phyloP scores from a whole-genome alignment of 2,797 vertebrate genomes.

The Cyclopterus lumpus region DNA sequence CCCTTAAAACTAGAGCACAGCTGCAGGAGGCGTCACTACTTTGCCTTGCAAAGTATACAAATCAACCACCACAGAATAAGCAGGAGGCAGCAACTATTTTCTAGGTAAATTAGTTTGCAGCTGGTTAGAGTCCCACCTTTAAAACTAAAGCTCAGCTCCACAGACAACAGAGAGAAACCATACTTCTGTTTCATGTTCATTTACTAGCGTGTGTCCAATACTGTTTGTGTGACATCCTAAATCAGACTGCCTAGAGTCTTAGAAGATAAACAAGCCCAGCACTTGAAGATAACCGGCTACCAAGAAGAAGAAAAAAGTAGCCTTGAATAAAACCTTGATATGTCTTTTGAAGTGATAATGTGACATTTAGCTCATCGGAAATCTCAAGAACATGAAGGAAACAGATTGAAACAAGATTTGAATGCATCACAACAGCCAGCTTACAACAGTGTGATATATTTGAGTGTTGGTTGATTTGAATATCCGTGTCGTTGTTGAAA shows the following conservation, averaged over 20 bases:
- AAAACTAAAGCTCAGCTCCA: conserved; percentile 24
- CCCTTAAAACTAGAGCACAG: conserved; percentile 33
- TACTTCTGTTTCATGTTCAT: background rate
- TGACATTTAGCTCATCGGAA: conserved; percentile 7
- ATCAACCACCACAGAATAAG: conserved; percentile 1
- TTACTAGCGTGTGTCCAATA: background rate
- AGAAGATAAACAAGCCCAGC: conserved; percentile 25
- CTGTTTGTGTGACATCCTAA: background rate
- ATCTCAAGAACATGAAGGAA: conserved; percentile 10
- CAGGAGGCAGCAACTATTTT: background rate
- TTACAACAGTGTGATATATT: background rate
- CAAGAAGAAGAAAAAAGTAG: background rate
- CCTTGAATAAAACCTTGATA: background rate
- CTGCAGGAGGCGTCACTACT: conserved; percentile 20
- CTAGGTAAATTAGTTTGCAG: background rate
- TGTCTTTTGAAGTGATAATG: conserved; percentile 16
- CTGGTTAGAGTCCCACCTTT: background rate
- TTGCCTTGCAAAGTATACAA: conserved; percentile 40
- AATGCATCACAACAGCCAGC: background rate
- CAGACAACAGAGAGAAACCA: background rate
- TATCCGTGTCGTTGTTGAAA: background rate
- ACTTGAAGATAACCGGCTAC: conserved; percentile 29
- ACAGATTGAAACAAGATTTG: conserved; percentile 1
- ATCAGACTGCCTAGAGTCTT: conserved; percentile 31
- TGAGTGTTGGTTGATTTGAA: background rate